Evolutionary conservation across 2,797 vertebrate genomes (phyloP), one percentile per base, ranked within the genome.

Genomic region (Esox lucius): DNA sequence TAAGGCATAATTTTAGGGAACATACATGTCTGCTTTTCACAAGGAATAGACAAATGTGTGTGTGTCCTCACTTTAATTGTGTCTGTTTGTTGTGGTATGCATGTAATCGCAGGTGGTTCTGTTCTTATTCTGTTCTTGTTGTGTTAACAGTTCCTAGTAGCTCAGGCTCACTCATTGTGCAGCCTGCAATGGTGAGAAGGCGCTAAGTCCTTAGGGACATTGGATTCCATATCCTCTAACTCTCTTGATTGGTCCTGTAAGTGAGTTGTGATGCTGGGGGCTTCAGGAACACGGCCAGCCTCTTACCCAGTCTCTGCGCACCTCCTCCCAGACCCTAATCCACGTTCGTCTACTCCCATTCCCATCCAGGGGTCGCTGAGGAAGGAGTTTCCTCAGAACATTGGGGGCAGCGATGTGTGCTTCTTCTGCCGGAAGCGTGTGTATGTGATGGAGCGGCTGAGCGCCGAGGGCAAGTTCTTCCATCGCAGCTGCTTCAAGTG

Each of bases 401-500:
- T 98, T 39, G 98, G 98, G 2, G 98, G 98, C 87, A 99, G 98
- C 1, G 98, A 99, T 1, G 97, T 97, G 1, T 99, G 98, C 72
- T 99, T 96, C 87, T 99, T 99, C 93, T 99, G 98, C 84, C 94
- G 84, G 69, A 96, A 96, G 87, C 95, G 98, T 0, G 98, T 99
- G 33, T 99, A 99, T 0, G 98, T 99, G 84, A 99, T 99, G 98
- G 98, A 99, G 91, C 83, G 98, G 69, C 93, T 99, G 71, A 99
- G 98, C 0, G 97, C 98, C 0, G 98, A 99, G 89, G 98, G 97
- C 74, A 98, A 97, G 91, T 99, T 99, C 93, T 99, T 99, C 93
- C 98, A 99, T 71, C 96, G 98, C 79, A 98, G 96, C 91, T 99
- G 98, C 92, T 99, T 99, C 91, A 98, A 98, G 83, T 99, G 98